Evolutionary conservation across 1,140 invertebrate species (phyloP).

Genomic region (Drosophila prosaltans): DNA sequence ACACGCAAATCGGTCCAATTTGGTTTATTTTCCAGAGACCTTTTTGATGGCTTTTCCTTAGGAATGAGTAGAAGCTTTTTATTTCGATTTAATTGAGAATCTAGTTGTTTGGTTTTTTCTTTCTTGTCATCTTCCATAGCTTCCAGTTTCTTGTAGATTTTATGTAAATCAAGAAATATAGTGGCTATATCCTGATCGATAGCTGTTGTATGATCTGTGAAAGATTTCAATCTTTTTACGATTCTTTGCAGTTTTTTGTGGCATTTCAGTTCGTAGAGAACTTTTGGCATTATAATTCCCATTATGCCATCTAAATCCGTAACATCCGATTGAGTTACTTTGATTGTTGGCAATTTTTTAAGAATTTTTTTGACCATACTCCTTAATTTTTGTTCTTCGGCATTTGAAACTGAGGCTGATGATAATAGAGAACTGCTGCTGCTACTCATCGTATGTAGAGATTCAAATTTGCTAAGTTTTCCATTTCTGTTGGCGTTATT

Average conservation of each 20-base stretch:
- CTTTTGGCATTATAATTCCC: conserved; percentile 40
- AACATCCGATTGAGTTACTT: not conserved
- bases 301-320: conserved; percentile 10
- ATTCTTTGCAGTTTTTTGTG: conserved; percentile 20
- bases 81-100: not conserved
- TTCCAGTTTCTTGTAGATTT: conserved; percentile 51
- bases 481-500: not conserved
- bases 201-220: conserved; percentile 11
- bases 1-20: not conserved
- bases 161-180: conserved; percentile 55
- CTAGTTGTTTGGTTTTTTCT: not conserved
- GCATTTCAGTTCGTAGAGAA: conserved; percentile 21
- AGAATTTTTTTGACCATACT: conserved; percentile 26
- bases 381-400: not conserved
- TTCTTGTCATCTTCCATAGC: not conserved
- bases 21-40: not conserved
- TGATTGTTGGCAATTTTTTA: conserved; percentile 10
- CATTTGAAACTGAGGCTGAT: not conserved
- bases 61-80: not conserved
- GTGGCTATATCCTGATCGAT: conserved; percentile 46
- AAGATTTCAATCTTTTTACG: not conserved
- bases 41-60: not conserved
- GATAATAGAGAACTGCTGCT: not conserved
- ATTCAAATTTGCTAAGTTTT: not conserved
- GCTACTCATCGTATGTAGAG: conserved; percentile 14